These are phyloP conservation scores for Picus viridis DNA, from an alignment of 2,797 vertebrate species.

Conservation along the genomic window DNA sequence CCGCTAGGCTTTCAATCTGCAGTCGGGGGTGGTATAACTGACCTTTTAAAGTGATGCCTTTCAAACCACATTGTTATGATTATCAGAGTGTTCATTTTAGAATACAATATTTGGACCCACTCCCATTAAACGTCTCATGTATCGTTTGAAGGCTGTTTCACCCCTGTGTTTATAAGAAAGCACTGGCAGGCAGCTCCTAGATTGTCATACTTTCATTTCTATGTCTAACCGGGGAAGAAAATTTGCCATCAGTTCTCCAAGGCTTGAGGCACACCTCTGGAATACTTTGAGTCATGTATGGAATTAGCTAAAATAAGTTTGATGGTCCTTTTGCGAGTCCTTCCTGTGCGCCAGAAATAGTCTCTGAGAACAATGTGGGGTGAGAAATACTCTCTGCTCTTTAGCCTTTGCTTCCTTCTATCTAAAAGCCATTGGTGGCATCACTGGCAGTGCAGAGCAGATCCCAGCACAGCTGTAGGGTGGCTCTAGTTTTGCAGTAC, in stretches of 20 bases:
- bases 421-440: conserved; percentile 16
- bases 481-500: neutral
- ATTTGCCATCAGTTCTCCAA: neutral
- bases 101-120: conserved; percentile 47
- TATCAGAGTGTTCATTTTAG: conserved; percentile 61
- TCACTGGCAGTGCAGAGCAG: neutral
- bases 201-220: neutral
- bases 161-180: neutral
- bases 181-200: neutral
- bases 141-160: neutral
- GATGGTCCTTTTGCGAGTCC: conserved; percentile 28
- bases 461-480: neutral
- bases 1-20: conserved; percentile 77
- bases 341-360: conserved; percentile 62
- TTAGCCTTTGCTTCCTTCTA: conserved; percentile 69
- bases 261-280: neutral
- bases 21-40: conserved; percentile 68
- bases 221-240: neutral
- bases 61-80: conserved; percentile 80
- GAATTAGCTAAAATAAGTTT: conserved; percentile 44
- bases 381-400: conserved; percentile 55
- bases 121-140: neutral
- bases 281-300: neutral
- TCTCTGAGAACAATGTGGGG: conserved; percentile 40
- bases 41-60: conserved; percentile 79